Percentiles rank a stretch among this genome's conserved stretches.
Evolutionary conservation across 2,888 invertebrate genomes (phyloP).

Genomic region (Poecilobothrus nobilitatus): DNA sequence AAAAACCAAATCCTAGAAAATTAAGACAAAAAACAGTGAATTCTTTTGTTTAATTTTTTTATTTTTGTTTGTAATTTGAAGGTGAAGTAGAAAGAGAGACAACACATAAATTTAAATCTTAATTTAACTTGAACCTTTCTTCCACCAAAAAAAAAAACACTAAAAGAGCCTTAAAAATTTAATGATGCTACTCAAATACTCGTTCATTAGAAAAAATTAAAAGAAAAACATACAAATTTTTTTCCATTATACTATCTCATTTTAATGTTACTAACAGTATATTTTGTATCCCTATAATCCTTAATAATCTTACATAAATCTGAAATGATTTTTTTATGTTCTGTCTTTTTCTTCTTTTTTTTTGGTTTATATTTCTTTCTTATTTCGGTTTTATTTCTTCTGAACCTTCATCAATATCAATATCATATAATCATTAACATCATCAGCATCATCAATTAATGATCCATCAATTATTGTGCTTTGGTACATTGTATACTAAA

Average conservation of each 20-base stretch:
- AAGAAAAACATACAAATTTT: neutral
- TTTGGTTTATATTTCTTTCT: no score
- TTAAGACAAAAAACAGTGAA: no score
- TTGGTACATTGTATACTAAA: neutral
- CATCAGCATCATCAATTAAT: neutral
- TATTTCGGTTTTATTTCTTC: neutral
- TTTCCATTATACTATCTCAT: neutral
- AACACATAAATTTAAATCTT: conserved; percentile 4
- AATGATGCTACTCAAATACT: neutral
- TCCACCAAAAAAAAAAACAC: neutral
- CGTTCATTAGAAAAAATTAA: neutral
- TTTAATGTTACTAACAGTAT: neutral
- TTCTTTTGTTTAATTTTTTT: no score
- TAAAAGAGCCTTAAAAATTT: neutral
- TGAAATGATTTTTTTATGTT: neutral
- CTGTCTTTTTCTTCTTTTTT: neutral
- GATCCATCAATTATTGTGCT: neutral
- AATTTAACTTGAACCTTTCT: neutral
- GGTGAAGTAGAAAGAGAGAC: neutral
- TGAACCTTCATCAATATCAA: neutral
- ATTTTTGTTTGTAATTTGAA: no score
- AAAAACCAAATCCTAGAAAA: no score
- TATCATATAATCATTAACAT: neutral
- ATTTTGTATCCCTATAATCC: neutral
- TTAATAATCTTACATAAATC: neutral